Percentiles rank a stretch among this genome's conserved stretches.
These are phyloP conservation scores for Orius insidiosus DNA, from an alignment of 1,140 invertebrate species.

Conservation along the genomic window DNA sequence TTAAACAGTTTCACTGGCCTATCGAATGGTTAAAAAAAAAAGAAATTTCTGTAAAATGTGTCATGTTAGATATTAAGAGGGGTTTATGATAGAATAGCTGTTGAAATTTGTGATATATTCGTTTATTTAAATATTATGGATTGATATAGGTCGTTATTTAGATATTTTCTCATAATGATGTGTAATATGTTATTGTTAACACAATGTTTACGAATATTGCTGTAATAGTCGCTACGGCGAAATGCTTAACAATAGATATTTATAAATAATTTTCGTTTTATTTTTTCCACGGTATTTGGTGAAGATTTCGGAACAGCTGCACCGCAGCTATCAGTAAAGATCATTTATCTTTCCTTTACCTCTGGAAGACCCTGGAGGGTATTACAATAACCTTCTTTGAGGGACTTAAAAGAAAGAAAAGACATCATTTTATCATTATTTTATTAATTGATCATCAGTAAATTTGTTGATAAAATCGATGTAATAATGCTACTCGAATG, in stretches of 20 bases:
- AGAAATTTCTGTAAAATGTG: constrained; percentile 1
- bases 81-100: neutral
- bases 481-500: too few species aligned
- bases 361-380: too few species aligned
- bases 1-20: constrained; percentile 11
- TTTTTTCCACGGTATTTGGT: too few species aligned
- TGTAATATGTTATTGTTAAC: constrained; percentile 11
- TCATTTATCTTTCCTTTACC: too few species aligned
- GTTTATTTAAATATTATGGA: neutral
- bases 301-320: too few species aligned
- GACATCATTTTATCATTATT: too few species aligned
- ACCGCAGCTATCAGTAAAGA: too few species aligned
- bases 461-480: too few species aligned
- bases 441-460: too few species aligned
- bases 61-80: neutral
- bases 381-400: too few species aligned
- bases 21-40: constrained; percentile 1
- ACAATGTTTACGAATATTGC: constrained; percentile 9
- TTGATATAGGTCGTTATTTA: neutral
- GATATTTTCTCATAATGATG: constrained; percentile 11
- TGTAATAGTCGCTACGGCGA: constrained; percentile 12
- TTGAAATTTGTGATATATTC: constrained; percentile 11
- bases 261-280: constrained; percentile 1
- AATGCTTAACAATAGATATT: constrained; percentile 12
- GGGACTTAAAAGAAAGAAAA: too few species aligned